Percentiles rank a stretch among this genome's conserved stretches.
These are phyloP conservation scores for Anguilla pacifica DNA, from an alignment of 2,797 vertebrate genomes.

Conservation along the genomic window DNA sequence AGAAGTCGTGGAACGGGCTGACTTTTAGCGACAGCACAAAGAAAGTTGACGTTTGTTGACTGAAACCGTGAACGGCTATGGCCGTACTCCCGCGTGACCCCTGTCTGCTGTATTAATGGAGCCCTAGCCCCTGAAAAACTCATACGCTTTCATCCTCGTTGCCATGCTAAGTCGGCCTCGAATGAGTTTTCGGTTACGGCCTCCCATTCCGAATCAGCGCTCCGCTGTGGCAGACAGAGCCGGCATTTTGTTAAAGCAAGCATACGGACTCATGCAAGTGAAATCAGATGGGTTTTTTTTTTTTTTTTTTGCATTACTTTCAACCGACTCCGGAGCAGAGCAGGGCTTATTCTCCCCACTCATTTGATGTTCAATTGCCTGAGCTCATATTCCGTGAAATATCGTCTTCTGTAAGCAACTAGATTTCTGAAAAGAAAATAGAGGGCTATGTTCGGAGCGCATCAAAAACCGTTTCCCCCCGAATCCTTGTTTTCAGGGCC, in stretches of 20 bases:
- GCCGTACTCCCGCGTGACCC: background rate
- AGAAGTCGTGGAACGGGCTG: background rate
- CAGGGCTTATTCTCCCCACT: conserved; percentile 67
- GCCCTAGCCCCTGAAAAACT: background rate
- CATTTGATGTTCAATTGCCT: conserved; percentile 74
- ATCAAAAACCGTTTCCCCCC: conserved; percentile 68
- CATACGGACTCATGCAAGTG: conserved; percentile 68
- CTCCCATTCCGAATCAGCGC: conserved; percentile 56
- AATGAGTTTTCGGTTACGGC: conserved; percentile 49
- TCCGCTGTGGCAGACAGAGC: conserved; percentile 60
- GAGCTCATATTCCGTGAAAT: conserved; percentile 58
- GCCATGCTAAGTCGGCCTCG: conserved; percentile 43
- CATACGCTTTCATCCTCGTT: background rate
- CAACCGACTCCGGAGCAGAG: conserved; percentile 59
- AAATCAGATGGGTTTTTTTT: conserved; percentile 65
- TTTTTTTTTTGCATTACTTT: conserved; percentile 69
- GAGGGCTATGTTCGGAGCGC: conserved; percentile 74
- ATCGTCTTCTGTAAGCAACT: conserved; percentile 1
- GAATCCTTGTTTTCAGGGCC: conserved; percentile 46
- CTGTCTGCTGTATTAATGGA: background rate
- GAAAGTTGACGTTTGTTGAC: background rate
- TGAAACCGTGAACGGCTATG: background rate
- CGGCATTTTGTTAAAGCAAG: conserved; percentile 42
- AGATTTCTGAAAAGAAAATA: conserved; percentile 61
- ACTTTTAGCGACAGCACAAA: background rate